A percentile compares a stretch with the other conserved stretches of the same genome.
These are phyloP conservation scores for Pluvianellus socialis DNA, from an alignment of 2,113 vertebrate genomes.

Conservation along the genomic window DNA sequence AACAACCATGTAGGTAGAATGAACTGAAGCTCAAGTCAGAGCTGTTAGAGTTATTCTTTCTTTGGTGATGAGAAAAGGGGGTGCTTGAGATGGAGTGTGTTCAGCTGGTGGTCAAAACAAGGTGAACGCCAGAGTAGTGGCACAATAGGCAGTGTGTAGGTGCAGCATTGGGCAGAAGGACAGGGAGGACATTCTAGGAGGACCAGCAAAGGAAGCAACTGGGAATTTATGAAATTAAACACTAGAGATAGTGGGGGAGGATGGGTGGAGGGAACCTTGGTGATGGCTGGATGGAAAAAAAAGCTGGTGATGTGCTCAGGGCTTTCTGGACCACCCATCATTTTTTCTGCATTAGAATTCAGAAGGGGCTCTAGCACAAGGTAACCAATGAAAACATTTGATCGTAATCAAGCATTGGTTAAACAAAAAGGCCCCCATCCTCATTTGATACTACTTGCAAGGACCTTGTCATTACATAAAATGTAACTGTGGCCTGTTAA, in stretches of 20 bases:
- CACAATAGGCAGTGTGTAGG: background rate
- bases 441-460: background rate
- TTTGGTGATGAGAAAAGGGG: accelerated
- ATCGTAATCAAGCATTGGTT: background rate
- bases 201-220: background rate
- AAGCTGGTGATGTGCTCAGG: background rate
- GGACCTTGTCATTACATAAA: background rate
- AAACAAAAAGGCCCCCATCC: background rate
- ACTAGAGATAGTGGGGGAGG: background rate
- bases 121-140: background rate
- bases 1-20: background rate
- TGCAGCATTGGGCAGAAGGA: background rate
- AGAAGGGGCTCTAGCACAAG: background rate
- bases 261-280: background rate
- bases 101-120: background rate
- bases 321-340: background rate
- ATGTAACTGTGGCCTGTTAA: background rate
- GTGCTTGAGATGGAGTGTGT: background rate
- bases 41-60: background rate
- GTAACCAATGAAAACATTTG: background rate
- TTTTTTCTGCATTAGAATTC: background rate
- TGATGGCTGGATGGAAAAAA: background rate
- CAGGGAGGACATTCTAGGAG: background rate
- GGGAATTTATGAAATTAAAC: background rate
- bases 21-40: background rate